Conservation (phyloP, 92 coral and sea anemone genomes). For the Bergia puertoricense region DNA sequence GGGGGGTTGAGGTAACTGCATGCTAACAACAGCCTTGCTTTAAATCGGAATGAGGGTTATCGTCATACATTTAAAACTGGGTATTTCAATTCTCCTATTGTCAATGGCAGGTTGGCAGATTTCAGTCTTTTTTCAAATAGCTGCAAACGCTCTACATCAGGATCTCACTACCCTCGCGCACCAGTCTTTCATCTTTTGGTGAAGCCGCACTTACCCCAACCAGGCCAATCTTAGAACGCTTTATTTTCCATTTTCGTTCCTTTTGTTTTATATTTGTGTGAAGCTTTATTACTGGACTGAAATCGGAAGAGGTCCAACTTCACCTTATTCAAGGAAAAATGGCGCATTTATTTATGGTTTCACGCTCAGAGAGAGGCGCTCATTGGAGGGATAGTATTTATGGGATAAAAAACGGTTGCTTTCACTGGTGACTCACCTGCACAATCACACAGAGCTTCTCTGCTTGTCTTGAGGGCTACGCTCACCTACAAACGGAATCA, state of each 20-base stretch:
- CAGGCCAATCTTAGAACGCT: neutral
- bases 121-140: no score
- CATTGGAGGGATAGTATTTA: neutral
- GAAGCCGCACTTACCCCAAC: neutral
- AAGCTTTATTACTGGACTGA: no score
- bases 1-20: neutral
- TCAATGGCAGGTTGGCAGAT: no score
- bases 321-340: no score
- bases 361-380: neutral
- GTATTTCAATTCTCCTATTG: neutral
- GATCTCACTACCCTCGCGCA: neutral
- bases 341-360: neutral
- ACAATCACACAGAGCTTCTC: conserved; percentile 67
- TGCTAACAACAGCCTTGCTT: neutral
- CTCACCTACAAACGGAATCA: conserved; percentile 52
- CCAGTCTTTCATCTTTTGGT: neutral
- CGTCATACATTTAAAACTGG: no score
- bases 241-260: neutral
- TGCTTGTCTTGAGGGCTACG: conserved; percentile 54
- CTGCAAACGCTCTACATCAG: no score
- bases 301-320: neutral
- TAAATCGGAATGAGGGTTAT: no score
- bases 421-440: conserved; percentile 53
- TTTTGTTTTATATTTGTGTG: neutral
- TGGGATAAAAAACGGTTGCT: no score